Base-by-base conservation (phyloP, 2,797 vertebrate species). In the Sphenopsis melanotis region DNA sequence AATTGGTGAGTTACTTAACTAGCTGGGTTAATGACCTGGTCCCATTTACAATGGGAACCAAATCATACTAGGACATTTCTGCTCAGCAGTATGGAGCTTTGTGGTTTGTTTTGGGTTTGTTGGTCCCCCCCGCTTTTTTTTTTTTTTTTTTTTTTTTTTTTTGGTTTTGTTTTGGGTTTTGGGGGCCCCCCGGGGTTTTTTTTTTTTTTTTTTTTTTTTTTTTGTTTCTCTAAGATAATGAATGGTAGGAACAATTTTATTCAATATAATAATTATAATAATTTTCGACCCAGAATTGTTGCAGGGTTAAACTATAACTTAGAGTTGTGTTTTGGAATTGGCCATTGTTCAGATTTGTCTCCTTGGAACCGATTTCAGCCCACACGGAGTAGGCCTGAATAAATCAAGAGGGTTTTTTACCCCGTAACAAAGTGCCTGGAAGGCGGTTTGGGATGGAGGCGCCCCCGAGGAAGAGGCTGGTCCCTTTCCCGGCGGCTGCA, bases 1-100 rank as follows among this genome's bases (percentile, higher is more conserved):
- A 90, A 89, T 90, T 53, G 86, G 70, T 57, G 86, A 94, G 70
- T 56, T 82, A 53, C 91, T 91, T 89, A 93, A 89, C 83, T 93
- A 68, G 78, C 75, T 92, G 60, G 60, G 86, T 90, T 95, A 95
- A 93, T 92, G 86, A 80, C 75, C 88, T 90, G 71, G 27, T 89
- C 68, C 71, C 75, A 64, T 90, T 92, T 87, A 87, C 71, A 89
- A 7, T 29, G 49, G 53, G 37, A 76, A 30, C 37, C 60, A 83
- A 87, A 82, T 18, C 18, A 49, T 7, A 10, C 32, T 37, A 59
- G 56, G 30, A 36, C 1, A 7, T 52, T 65, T 49, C 50, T 55
- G 78, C 77, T 34, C 55, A 77, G 55, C 32, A 39, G 1, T 11
- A 29, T 1, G 5, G 49, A 79, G 5, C 15, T 74, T 27, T 24